Percentiles rank a stretch among this genome's conserved stretches.
phyloP scores from a whole-genome alignment of 2,113 vertebrate species.

The Apodemus sylvaticus region DNA sequence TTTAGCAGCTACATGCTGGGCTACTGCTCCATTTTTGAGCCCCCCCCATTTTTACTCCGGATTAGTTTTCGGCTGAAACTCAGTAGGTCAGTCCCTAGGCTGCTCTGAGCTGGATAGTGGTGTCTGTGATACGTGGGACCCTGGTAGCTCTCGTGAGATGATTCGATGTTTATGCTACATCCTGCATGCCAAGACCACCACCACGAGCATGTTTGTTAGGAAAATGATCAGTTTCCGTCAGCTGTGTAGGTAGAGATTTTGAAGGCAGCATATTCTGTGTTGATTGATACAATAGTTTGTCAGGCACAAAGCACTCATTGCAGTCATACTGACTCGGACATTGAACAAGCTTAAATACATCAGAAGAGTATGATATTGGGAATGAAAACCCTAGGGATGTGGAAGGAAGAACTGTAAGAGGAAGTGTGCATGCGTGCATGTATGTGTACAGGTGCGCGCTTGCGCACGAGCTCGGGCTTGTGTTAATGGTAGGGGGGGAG shows the following conservation, averaged over 20 bases:
- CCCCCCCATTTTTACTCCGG: not conserved
- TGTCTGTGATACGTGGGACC: not conserved
- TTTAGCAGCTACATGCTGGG: not conserved
- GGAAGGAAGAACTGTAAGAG: not conserved
- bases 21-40: not conserved
- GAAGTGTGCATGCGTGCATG: not conserved
- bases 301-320: slow-evolving; percentile 18
- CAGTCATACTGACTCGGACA: slow-evolving; percentile 42
- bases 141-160: not conserved
- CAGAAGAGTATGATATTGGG: not conserved
- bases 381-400: not conserved
- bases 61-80: slow-evolving; percentile 53
- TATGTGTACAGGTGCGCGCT: not conserved
- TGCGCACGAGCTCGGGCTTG: not conserved
- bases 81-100: slow-evolving; percentile 50
- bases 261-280: not conserved
- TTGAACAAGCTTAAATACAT: slow-evolving; percentile 11
- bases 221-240: not conserved
- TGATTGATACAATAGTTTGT: not conserved
- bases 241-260: not conserved
- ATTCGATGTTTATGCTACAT: not conserved
- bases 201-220: not conserved
- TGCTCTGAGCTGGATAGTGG: slow-evolving; percentile 39
- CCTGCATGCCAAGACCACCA: not conserved
- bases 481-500: not conserved